Evolutionary conservation across 2,113 vertebrate genomes (phyloP), one percentile per base, ranked within the genome.

Genomic region (Furnarius figulus): DNA sequence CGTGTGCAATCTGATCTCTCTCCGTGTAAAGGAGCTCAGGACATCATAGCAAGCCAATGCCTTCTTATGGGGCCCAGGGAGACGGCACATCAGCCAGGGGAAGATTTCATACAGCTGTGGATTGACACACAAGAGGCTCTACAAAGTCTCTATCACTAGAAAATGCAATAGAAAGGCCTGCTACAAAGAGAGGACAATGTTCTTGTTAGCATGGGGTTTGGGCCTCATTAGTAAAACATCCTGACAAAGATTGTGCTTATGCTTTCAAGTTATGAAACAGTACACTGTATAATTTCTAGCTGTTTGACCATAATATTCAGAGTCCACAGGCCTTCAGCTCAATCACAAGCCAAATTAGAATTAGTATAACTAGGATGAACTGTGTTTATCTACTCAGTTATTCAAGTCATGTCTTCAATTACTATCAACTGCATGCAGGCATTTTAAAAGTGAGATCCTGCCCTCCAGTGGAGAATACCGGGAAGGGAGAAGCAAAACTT

Each of bases 1-100:
- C 3, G 2, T 65, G 80, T 97, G 95, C 47, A 53, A 95, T 47
- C 3, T 79, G 68, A 98, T 97, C 91, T 98, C 97, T 15, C 67
- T 91, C 74, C 17, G 42, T 76, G 97, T 87, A 15, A 97, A 95
- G 39, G 59, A 35, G 40, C 71, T 56, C 78, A 98, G 70, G 28
- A 66, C 21, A 20, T 95, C 65, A 8, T 90, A 94, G 77, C 82
- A 74, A 52, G 67, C 49, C 63, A 97, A 50, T 0, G 59, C 90
- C 33, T 85, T 87, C 90, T 95, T 84, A 12, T 97, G 97, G 46
- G 95, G 97, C 25, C 98, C 97, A 17, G 97, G 97, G 21, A 98
- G 65, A n/a, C 1, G 82, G 49, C 27, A 8, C 68, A 98, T 91
- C 56, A 97, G 12, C 94, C 96, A 84, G 39, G 98, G 97, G 28